phyloP scores from a whole-genome alignment of 2,888 invertebrate species.

The Morpho deidamia region DNA sequence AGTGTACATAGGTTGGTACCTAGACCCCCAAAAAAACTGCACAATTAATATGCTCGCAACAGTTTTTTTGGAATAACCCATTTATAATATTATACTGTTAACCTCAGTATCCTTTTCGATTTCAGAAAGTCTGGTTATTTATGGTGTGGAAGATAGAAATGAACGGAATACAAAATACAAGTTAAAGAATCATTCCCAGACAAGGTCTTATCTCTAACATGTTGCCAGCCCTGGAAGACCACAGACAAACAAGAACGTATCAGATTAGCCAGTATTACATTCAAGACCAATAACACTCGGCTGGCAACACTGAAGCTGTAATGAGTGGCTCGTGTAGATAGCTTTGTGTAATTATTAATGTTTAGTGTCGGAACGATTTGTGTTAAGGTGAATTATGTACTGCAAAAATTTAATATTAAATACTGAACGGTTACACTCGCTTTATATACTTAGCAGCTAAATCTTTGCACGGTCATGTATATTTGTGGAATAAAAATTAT shows the following conservation, averaged over 20 bases:
- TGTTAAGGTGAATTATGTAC: slow-evolving; percentile 25
- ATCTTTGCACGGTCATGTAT: too few species aligned
- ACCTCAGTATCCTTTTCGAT: not conserved
- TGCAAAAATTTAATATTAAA: too few species aligned
- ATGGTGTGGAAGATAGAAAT: slow-evolving; percentile 55
- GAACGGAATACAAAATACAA: slow-evolving; percentile 57
- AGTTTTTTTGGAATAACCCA: too few species aligned
- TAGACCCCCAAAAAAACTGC: too few species aligned
- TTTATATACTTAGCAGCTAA: too few species aligned
- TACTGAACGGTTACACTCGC: too few species aligned
- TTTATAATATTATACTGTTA: not conserved
- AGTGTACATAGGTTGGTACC: too few species aligned
- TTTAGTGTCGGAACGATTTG: slow-evolving; percentile 68
- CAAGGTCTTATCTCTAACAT: slow-evolving; percentile 49
- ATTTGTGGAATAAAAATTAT: too few species aligned
- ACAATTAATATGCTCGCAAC: too few species aligned
- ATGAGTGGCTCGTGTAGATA: slow-evolving; percentile 75
- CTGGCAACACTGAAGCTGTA: slow-evolving; percentile 39
- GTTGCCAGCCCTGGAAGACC: slow-evolving; percentile 46
- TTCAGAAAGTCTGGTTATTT: slow-evolving; percentile 58
- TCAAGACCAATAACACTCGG: slow-evolving; percentile 11
- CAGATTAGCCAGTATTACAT: slow-evolving; percentile 30
- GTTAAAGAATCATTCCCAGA: slow-evolving; percentile 72
- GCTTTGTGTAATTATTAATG: slow-evolving; percentile 76
- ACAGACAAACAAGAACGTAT: slow-evolving; percentile 26